Conservation (phyloP, 2,113 vertebrate species). For the Tachuris rubrigastra region DNA sequence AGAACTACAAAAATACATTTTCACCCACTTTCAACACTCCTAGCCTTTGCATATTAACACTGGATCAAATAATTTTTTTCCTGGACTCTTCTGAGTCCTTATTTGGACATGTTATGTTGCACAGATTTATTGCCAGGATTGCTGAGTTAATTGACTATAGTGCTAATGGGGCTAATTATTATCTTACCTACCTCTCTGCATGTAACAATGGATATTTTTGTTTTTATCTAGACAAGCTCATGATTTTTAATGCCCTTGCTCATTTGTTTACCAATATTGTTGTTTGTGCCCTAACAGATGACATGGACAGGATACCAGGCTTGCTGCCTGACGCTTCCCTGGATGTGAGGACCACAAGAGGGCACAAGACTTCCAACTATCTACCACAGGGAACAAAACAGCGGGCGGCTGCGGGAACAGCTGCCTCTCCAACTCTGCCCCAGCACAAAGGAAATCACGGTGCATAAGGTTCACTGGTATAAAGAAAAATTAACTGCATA, state of each 20-base stretch:
- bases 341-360: conserved; percentile 9
- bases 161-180: not conserved
- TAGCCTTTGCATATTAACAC: not conserved
- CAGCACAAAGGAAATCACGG: not conserved
- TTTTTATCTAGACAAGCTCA: not conserved
- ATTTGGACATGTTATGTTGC: not conserved
- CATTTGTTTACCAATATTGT: not conserved
- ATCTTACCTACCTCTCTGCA: not conserved
- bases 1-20: not conserved
- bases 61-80: not conserved
- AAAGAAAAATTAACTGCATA: not conserved
- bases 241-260: not conserved
- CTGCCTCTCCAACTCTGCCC: not conserved
- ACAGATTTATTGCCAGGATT: not conserved
- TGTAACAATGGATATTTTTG: not conserved
- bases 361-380: conserved; percentile 14
- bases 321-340: not conserved
- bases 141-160: not conserved
- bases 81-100: not conserved
- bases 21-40: not conserved
- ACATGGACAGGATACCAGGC: not conserved
- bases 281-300: not conserved
- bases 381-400: fast-evolving
- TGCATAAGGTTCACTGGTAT: not conserved
- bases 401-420: not conserved